Conservation (phyloP, 2,797 vertebrate genomes). For the Natrix natrix region DNA sequence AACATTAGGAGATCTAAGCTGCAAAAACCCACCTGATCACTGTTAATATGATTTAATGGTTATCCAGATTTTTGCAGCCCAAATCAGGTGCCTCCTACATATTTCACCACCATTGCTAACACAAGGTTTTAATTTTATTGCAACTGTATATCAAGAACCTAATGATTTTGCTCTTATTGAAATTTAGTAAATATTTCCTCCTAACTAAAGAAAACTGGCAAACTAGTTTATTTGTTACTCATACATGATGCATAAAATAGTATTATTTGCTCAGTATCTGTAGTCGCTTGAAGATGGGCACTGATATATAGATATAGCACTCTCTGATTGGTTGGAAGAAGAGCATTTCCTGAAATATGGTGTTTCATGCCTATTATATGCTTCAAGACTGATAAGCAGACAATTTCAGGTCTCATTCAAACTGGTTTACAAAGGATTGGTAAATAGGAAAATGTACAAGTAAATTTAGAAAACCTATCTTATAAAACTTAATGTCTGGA, state of each 20-base stretch:
- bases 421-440: neutral
- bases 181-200: neutral
- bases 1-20: neutral
- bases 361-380: neutral
- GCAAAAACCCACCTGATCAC: neutral
- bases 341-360: neutral
- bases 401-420: neutral
- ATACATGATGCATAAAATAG: neutral
- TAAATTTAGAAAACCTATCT: neutral
- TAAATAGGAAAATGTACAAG: neutral
- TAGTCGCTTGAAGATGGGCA: neutral
- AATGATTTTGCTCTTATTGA: neutral
- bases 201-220: neutral
- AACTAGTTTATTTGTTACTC: neutral
- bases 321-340: neutral
- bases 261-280: neutral
- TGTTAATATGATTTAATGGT: neutral
- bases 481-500: neutral
- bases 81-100: neutral
- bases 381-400: neutral
- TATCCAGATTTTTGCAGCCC: neutral
- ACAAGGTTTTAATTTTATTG: neutral
- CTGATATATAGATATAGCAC: neutral
- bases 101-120: neutral
- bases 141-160: neutral